Percentiles rank a stretch among this genome's conserved stretches.
Evolutionary conservation across 2,113 vertebrate genomes (phyloP).

Genomic region (Danio rerio): GRCz12tu NC_133180.1:66576501-66577000

Average conservation of each 20-base stretch:
- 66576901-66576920: constrained; percentile 16
- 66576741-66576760: constrained; percentile 60
- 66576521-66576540: neutral
- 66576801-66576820: constrained; percentile 78
- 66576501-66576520: neutral
- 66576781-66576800: constrained; percentile 81
- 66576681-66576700: constrained; percentile 69
- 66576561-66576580: constrained; percentile 43
- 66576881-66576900: constrained; percentile 54
- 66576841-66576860: constrained; percentile 81
- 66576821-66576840: constrained; percentile 76
- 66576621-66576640: constrained; percentile 57
- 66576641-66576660: constrained; percentile 26
- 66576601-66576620: constrained; percentile 51
- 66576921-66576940: constrained; percentile 8
- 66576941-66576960: neutral
- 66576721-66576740: constrained; percentile 63
- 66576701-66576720: constrained; percentile 66
- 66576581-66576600: constrained; percentile 47
- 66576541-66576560: constrained; percentile 9
- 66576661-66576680: constrained; percentile 73
- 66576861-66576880: constrained; percentile 77
- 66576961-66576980: too few relatives aligned
- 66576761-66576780: constrained; percentile 67
- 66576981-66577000: too few relatives aligned